Evolutionary conservation across 2,797 vertebrate species (phyloP).

Genomic region (Glyptemys insculpta): DNA sequence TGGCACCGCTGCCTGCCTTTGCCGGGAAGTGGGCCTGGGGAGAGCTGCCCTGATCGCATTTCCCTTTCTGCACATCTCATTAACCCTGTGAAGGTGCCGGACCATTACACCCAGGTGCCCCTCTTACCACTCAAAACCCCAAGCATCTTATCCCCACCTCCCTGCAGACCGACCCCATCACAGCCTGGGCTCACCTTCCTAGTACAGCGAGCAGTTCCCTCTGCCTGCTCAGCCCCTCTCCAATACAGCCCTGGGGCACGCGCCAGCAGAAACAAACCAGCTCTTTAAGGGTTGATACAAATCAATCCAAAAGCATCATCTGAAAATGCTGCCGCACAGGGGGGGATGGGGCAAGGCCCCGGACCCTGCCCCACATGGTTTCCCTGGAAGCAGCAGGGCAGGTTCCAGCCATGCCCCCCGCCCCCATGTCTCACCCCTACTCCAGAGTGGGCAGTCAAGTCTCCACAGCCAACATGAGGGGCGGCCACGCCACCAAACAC

Average conservation of each 20-base stretch:
- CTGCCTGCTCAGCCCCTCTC: too few species aligned
- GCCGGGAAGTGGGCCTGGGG: neutral
- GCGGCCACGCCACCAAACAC: neutral
- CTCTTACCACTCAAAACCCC: too few species aligned
- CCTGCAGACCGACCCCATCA: too few species aligned
- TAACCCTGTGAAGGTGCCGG: neutral
- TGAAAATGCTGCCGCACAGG: neutral
- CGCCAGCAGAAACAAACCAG: neutral
- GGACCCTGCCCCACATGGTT: too few species aligned
- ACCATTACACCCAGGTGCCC: too few species aligned
- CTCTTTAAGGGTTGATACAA: neutral
- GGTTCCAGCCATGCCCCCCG: neutral
- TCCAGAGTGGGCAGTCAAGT: neutral
- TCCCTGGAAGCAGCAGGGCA: too few species aligned
- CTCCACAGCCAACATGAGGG: neutral
- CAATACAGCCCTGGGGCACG: too few species aligned
- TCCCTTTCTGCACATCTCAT: neutral
- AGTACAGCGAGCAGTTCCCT: neutral
- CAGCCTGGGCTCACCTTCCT: too few species aligned
- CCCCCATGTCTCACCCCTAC: too few species aligned
- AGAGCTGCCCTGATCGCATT: neutral
- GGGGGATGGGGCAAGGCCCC: rapidly evolving
- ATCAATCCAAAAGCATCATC: neutral
- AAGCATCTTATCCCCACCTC: too few species aligned
- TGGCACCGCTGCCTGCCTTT: neutral